Conservation (phyloP, 2,888 invertebrate species). For the Trachelus tabidus region DNA sequence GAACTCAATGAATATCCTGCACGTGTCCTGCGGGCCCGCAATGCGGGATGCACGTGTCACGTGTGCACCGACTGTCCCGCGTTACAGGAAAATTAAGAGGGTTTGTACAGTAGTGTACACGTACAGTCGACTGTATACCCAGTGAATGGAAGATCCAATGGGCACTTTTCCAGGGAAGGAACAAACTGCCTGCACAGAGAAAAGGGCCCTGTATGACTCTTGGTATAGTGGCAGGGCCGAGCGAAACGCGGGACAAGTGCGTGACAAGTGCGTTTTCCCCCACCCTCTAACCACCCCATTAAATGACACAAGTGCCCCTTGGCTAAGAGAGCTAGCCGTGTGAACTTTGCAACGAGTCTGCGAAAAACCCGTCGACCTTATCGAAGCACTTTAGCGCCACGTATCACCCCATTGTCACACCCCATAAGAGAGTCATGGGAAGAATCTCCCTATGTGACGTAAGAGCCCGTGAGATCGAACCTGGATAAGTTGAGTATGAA, state of each 20-base stretch:
- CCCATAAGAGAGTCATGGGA: not conserved
- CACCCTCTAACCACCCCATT: not conserved
- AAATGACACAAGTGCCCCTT: not conserved
- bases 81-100: not conserved
- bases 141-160: conserved; percentile 13
- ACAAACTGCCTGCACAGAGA: not conserved
- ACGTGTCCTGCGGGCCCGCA: conserved; percentile 33
- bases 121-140: not conserved
- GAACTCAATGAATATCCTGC: conserved; percentile 21
- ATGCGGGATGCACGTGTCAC: conserved; percentile 39
- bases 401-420: not conserved
- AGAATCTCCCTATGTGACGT: not conserved
- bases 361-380: conserved; percentile 35
- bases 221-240: conserved; percentile 3
- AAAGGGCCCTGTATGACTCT: not conserved
- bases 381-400: conserved; percentile 24
- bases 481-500: not conserved
- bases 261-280: conserved; percentile 24
- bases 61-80: conserved; percentile 25
- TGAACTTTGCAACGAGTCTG: conserved; percentile 40
- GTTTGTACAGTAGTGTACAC: not conserved
- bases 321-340: conserved; percentile 24
- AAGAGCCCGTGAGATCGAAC: not conserved
- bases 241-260: conserved; percentile 31
- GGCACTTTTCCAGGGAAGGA: conserved; percentile 12